Percentiles rank a stretch among this genome's conserved stretches.
Evolutionary conservation across 37 sponge, comb jelly and placozoan genomes (phyloP).

Genomic region (Agelas oroides): DNA sequence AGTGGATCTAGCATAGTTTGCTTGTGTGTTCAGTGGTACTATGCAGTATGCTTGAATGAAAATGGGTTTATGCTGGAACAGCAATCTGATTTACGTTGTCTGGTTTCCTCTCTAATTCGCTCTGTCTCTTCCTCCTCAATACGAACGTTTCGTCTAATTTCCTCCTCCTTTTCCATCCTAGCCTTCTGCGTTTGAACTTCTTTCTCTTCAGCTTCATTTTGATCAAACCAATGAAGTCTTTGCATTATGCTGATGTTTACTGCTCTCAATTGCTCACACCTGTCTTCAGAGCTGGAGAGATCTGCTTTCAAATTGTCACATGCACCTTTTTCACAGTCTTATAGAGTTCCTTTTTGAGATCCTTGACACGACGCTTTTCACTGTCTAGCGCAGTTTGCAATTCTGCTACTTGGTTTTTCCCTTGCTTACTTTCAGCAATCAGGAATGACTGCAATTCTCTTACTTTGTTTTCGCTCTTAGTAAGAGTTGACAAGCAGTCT

Average conservation of each 20-base stretch:
- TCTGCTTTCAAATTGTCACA: constrained; percentile 4
- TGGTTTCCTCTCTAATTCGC: constrained; percentile 10
- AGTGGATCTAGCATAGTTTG: constrained; percentile 14
- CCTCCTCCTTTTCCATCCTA: constrained; percentile 16
- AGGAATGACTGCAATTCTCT: not conserved
- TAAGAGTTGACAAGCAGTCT: constrained; percentile 11
- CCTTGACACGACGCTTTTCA: constrained; percentile 12
- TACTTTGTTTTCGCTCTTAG: not conserved
- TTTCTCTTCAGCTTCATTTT: constrained; percentile 7
- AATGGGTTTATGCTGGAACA: constrained; percentile 7
- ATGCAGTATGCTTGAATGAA: constrained; percentile 16
- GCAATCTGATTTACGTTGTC: constrained; percentile 2
- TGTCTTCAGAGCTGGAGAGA: constrained; percentile 8
- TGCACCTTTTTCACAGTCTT: constrained; percentile 5
- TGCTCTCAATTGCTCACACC: constrained; percentile 15
- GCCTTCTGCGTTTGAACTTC: constrained; percentile 9
- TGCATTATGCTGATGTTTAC: constrained; percentile 2
- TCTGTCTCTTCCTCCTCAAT: constrained; percentile 16
- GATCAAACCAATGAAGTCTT: constrained; percentile 14
- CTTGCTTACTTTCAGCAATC: constrained; percentile 15
- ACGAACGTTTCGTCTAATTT: constrained; percentile 10
- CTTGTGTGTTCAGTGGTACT: constrained; percentile 15
- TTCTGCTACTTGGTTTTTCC: constrained; percentile 12
- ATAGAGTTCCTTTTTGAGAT: constrained; percentile 8
- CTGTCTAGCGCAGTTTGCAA: constrained; percentile 15